Conservation (phyloP, 92 coral and sea anemone genomes). For the Heteractis magnifica region DNA sequence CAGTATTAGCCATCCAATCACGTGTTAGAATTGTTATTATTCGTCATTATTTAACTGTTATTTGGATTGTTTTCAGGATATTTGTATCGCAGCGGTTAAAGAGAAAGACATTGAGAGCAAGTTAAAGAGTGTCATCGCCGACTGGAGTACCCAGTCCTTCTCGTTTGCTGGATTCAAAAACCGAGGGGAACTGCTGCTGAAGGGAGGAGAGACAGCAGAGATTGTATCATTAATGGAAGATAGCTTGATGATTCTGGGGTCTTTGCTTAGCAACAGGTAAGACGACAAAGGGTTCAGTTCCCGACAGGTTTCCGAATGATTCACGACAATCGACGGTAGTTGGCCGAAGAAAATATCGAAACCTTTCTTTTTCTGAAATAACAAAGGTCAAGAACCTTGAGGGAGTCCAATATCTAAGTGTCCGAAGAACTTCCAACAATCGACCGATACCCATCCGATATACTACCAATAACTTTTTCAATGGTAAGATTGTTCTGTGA, state of each 20-base stretch:
- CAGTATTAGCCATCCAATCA: neutral
- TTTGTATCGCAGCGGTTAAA: constrained; percentile 97
- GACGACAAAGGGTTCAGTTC: neutral
- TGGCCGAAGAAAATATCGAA: neutral
- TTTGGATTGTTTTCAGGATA: constrained; percentile 53
- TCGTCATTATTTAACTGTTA: neutral
- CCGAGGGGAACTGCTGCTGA: constrained; percentile 92
- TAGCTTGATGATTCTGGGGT: constrained; percentile 94
- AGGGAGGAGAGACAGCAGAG: constrained; percentile 90
- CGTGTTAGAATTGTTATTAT: neutral
- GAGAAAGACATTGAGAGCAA: constrained; percentile 96
- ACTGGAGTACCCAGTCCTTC: constrained; percentile 95
- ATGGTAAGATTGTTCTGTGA: neutral
- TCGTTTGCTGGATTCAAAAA: constrained; percentile 85
- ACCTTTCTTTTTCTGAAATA: neutral
- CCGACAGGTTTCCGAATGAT: neutral
- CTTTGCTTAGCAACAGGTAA: constrained; percentile 96
- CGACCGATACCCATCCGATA: neutral
- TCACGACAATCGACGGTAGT: neutral
- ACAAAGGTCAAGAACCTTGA: neutral
- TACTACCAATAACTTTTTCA: neutral
- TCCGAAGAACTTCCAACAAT: neutral
- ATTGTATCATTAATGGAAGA: constrained; percentile 98
- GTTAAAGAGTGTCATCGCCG: constrained; percentile 88
- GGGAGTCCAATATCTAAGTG: neutral